phyloP scores from a whole-genome alignment of 2,888 invertebrate species.

The Andrena dorsata region DNA sequence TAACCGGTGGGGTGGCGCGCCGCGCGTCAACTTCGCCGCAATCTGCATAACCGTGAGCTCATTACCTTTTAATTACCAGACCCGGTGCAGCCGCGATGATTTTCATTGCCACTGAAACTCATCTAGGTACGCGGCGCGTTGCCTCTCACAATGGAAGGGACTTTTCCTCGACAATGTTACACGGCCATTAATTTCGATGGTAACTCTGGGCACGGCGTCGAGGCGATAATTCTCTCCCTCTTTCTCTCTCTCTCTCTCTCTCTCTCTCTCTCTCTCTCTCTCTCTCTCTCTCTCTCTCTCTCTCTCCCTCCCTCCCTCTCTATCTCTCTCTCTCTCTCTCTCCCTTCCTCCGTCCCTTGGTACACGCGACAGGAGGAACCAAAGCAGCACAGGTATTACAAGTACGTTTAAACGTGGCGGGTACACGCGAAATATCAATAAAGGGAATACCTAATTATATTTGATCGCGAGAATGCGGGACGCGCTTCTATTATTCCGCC shows the following conservation, averaged over 20 bases:
- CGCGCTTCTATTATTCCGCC: slow-evolving; percentile 9
- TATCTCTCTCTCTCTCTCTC: neutral
- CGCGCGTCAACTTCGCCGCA: slow-evolving; percentile 64
- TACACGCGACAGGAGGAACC: slow-evolving; percentile 31
- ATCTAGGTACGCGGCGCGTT: slow-evolving; percentile 47
- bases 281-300: neutral
- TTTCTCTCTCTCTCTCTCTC: neutral
- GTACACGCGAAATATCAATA: slow-evolving; percentile 55
- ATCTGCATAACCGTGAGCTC: slow-evolving; percentile 73
- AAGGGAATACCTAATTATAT: slow-evolving; percentile 49
- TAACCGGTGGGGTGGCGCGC: slow-evolving; percentile 41
- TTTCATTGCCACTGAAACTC: slow-evolving; percentile 73
- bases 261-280: too few species aligned
- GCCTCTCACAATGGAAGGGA: slow-evolving; percentile 63
- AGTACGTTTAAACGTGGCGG: slow-evolving; percentile 40
- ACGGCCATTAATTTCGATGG: slow-evolving; percentile 69
- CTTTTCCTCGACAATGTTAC: slow-evolving; percentile 66
- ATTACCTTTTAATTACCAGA: slow-evolving; percentile 74
- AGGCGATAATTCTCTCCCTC: slow-evolving; percentile 56
- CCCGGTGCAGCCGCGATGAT: slow-evolving; percentile 64
- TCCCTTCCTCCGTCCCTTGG: neutral
- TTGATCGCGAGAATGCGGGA: slow-evolving; percentile 20
- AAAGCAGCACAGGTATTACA: slow-evolving; percentile 46
- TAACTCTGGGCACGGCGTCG: slow-evolving; percentile 58
- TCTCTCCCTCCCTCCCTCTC: neutral